Evolutionary conservation across 2,113 vertebrate species (phyloP), one percentile per base, ranked within the genome.

Genomic region (Mesoclemmys tuberculata): DNA sequence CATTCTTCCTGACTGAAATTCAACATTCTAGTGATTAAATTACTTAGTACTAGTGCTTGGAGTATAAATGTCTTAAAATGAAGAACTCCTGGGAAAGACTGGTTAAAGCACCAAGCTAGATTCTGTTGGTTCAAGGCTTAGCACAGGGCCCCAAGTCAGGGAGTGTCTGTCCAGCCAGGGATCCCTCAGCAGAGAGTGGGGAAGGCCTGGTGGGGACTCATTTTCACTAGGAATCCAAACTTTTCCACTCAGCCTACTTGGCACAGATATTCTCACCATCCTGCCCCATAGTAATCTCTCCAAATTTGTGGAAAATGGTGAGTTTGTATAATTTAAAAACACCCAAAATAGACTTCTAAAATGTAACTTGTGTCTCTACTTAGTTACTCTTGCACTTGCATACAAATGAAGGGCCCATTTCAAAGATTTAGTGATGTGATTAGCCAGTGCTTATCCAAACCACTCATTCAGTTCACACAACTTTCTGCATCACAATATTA

Each of bases 401-500:
- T 31, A 77, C 8, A 27, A n/a, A 10, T 29, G 29, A 61, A 46
- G 8, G 0, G 0, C 35, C 38, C 38, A n/a, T 38, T 74, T 9
- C 21, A 10, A 48, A 3, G 48, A 52, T 35, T 79, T 44, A 18
- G n/a, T n/a, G 5, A 0, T 1, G 11, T 1, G n/a, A 21, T 21
- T 75, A 44, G 18, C 2, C 46, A 83, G 61, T 77, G 44, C 29
- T 75, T 0, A 22, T 22, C 68, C 38, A 74, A 74, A 74, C n/a
- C n/a, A 74, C 35, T 41, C 19, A 74, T 35, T 74, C 13, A 61
- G 58, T 31, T n/a, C n/a, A 74, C n/a, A 41, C 19, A 68, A 61
- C 81, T 48, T 38, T 74, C 3, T 85, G 5, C 8, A 10, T 54
- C 0, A 1, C 41, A 13, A 10, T 48, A 1, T 9, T 7, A 0